Evolutionary conservation across 2,797 vertebrate species (phyloP).

Genomic region (Mormyrus proboscirostris): DNA sequence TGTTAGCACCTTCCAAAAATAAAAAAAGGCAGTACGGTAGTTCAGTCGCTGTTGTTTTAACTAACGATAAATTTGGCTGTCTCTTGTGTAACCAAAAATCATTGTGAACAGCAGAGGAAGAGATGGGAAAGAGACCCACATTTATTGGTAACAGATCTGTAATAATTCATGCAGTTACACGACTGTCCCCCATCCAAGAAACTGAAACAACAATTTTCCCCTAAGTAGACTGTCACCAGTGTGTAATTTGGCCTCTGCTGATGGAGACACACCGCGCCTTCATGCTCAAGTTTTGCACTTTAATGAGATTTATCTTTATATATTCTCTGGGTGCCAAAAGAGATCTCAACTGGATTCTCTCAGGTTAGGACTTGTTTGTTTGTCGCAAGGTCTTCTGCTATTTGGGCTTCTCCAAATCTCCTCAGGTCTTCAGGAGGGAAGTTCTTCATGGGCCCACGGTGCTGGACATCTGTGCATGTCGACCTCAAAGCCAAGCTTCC

Average conservation of each 20-base stretch:
- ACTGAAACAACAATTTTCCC: not conserved
- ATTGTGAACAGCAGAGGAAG: not conserved
- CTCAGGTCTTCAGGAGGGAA: not conserved
- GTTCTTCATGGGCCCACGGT: not conserved
- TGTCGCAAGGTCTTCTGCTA: not conserved
- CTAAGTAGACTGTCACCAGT: constrained; percentile 13
- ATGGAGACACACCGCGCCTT: not conserved
- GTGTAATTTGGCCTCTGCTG: not conserved
- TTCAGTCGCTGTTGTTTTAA: not conserved
- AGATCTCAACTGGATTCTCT: not conserved
- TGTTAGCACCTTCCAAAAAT: not conserved
- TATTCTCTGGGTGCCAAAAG: not conserved
- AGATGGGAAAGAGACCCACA: not conserved
- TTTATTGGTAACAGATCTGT: not conserved
- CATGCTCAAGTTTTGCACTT: not conserved
- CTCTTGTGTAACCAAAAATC: not conserved
- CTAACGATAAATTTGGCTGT: not conserved
- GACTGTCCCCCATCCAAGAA: constrained; percentile 4
- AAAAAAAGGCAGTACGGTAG: not conserved
- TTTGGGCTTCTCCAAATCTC: not conserved
- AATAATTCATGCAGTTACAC: not conserved
- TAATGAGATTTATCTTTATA: not conserved
- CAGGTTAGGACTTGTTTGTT: not conserved
- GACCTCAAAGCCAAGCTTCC: not conserved
- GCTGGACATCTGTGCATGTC: not conserved